phyloP scores from a whole-genome alignment of 2,888 invertebrate genomes.

The Strigamia transsilvanica region DNA sequence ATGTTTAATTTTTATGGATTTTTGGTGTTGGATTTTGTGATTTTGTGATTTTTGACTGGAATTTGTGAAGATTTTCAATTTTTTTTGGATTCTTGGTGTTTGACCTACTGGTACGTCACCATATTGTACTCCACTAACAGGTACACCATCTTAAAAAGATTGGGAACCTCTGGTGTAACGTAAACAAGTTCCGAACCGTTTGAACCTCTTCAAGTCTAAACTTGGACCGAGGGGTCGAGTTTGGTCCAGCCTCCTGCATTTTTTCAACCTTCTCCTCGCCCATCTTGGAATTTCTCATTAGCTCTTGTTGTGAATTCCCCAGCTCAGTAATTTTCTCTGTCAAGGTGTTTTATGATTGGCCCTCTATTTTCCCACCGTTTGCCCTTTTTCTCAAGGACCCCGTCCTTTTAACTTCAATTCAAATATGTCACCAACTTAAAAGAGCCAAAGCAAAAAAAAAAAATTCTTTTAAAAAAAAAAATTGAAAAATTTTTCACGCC shows the following conservation, averaged over 20 bases:
- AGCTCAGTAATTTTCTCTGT: constrained; percentile 39
- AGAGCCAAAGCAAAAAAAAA: background rate
- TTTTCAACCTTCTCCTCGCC: constrained; percentile 13
- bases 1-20: too few relatives aligned
- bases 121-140: too few relatives aligned
- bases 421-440: constrained; percentile 16
- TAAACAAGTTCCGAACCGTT: background rate
- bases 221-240: constrained; percentile 23
- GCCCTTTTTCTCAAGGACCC: constrained; percentile 25
- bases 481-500: constrained; percentile 12
- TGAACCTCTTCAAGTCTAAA: background rate
- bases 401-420: background rate
- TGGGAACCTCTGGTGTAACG: background rate
- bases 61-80: too few relatives aligned
- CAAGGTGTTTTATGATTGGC: constrained; percentile 44
- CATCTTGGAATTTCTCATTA: constrained; percentile 34
- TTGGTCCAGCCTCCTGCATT: constrained; percentile 30
- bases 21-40: too few relatives aligned
- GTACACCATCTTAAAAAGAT: too few relatives aligned
- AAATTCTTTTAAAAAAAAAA: background rate
- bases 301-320: constrained; percentile 42
- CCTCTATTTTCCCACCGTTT: constrained; percentile 1
- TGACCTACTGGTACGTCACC: too few relatives aligned
- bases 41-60: too few relatives aligned
- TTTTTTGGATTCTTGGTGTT: too few relatives aligned